Percentiles rank a stretch among this genome's conserved stretches.
phyloP scores from a whole-genome alignment of 2,888 invertebrate species.

The Endotricha flammealis region DNA sequence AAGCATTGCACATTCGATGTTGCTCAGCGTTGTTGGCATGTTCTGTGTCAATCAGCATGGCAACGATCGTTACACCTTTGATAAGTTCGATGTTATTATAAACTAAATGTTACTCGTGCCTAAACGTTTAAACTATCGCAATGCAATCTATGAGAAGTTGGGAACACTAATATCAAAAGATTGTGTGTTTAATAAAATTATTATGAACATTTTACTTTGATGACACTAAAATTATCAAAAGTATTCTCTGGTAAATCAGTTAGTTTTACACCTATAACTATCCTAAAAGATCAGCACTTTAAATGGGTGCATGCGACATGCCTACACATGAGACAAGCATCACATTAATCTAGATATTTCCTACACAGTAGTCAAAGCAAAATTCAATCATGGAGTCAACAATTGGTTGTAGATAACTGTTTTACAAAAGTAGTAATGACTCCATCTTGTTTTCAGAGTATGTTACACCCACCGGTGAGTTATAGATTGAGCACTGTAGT shows the following conservation, averaged over 20 bases:
- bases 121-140: too few species aligned
- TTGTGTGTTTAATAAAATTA: too few species aligned
- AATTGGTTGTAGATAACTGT: slow-evolving; percentile 58
- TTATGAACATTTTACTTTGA: too few species aligned
- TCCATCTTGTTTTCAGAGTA: slow-evolving; percentile 78
- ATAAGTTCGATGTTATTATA: slow-evolving; percentile 12
- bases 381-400: slow-evolving; percentile 67
- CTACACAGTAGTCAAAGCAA: slow-evolving; percentile 34
- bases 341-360: slow-evolving; percentile 10
- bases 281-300: slow-evolving; percentile 2
- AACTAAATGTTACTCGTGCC: too few species aligned
- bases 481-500: slow-evolving; percentile 63
- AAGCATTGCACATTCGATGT: slow-evolving; percentile 35
- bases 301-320: slow-evolving; percentile 15
- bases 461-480: slow-evolving; percentile 78
- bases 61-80: slow-evolving; percentile 41
- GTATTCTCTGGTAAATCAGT: too few species aligned
- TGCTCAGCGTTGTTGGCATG: slow-evolving; percentile 66
- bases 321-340: slow-evolving; percentile 14
- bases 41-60: slow-evolving; percentile 56
- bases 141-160: too few species aligned
- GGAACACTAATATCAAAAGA: too few species aligned
- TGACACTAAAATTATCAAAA: too few species aligned
- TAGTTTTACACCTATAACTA: background rate
- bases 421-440: slow-evolving; percentile 66